These are phyloP conservation scores for Peromyscus maniculatus DNA, from an alignment of 2,113 vertebrate genomes.

Conservation along the genomic window DNA sequence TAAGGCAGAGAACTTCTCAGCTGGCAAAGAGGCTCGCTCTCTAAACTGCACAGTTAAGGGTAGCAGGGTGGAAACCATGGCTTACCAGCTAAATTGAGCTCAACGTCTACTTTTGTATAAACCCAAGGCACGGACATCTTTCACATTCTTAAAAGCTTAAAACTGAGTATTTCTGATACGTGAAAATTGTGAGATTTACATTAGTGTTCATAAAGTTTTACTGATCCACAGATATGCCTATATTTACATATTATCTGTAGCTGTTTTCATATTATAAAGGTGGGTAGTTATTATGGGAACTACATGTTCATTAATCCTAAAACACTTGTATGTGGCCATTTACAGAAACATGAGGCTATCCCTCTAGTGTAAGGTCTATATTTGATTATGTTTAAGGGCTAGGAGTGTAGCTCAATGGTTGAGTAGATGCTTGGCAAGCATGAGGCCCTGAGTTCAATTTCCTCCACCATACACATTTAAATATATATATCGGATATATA, in stretches of 20 bases:
- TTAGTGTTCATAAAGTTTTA: background rate
- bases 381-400: background rate
- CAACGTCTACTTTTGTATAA: background rate
- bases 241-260: background rate
- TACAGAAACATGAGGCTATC: background rate
- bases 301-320: background rate
- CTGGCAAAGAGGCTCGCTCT: background rate
- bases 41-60: background rate
- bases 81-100: background rate
- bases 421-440: background rate
- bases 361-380: background rate
- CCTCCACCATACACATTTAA: background rate
- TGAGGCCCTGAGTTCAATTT: background rate
- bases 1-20: background rate
- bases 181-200: slow-evolving; percentile 8
- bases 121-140: background rate
- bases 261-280: background rate
- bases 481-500: too few species aligned
- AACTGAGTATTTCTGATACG: background rate
- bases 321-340: background rate
- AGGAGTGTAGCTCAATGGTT: background rate
- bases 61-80: background rate
- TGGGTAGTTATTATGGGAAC: background rate
- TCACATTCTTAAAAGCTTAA: slow-evolving; percentile 3
- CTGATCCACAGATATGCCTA: background rate